phyloP scores from a whole-genome alignment of 1,140 invertebrate species.

The Belonocnema kinseyi region DNA sequence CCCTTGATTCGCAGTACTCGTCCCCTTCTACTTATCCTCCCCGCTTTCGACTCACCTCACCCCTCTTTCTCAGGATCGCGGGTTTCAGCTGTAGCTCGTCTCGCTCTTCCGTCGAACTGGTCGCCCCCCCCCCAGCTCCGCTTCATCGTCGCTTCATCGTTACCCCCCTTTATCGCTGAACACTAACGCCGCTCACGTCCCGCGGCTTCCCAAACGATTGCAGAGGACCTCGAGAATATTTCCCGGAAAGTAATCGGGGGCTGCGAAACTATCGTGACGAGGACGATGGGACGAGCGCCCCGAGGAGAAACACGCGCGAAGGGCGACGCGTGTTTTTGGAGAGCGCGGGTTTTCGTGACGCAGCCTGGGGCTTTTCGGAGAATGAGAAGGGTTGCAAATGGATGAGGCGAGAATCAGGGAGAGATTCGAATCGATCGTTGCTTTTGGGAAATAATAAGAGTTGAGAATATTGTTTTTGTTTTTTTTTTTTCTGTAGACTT shows the following conservation, averaged over 20 bases:
- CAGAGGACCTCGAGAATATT: constrained; percentile 26
- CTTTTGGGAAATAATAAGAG: constrained; percentile 5
- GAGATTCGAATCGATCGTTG: constrained; percentile 16
- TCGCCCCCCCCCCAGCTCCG: constrained; percentile 33
- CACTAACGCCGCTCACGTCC: constrained; percentile 21
- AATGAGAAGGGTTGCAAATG: constrained; percentile 30
- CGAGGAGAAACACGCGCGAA: constrained; percentile 25
- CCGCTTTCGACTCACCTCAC: too few relatives aligned
- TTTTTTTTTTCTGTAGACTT: neutral
- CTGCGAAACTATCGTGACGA: constrained; percentile 30
- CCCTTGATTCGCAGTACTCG: neutral
- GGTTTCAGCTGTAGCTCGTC: neutral
- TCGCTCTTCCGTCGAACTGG: constrained; percentile 32
- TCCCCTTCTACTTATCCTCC: too few relatives aligned
- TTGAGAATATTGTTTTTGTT: constrained; percentile 16
- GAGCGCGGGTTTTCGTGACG: constrained; percentile 25
- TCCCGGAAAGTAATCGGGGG: constrained; percentile 30
- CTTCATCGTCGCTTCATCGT: neutral
- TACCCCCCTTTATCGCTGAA: neutral
- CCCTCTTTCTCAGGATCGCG: neutral
- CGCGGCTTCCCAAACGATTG: constrained; percentile 25
- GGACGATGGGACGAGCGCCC: constrained; percentile 14
- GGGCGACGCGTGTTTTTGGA: constrained; percentile 26
- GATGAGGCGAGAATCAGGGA: constrained; percentile 22
- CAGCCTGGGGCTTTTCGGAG: constrained; percentile 22